phyloP scores from a whole-genome alignment of 1,140 invertebrate species.

The Bemisia tabaci region DNA sequence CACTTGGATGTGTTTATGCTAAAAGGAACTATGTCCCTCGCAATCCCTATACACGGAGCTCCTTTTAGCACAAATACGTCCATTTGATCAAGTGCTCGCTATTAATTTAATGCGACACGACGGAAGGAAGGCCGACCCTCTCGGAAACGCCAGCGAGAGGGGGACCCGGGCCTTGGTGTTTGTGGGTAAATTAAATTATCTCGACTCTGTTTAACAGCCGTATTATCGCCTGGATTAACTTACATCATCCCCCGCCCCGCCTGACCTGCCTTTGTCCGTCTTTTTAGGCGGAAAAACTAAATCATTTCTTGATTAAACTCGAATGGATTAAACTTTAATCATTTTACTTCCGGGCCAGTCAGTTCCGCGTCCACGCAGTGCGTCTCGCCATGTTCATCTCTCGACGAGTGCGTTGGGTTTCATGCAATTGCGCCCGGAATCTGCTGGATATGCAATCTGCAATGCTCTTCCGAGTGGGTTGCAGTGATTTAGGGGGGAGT shows the following conservation, averaged over 20 bases:
- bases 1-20: too few relatives aligned
- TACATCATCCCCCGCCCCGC: not conserved
- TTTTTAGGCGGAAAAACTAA: not conserved
- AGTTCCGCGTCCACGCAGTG: too few relatives aligned
- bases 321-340: not conserved
- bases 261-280: not conserved
- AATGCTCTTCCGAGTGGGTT: too few relatives aligned
- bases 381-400: too few relatives aligned
- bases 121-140: not conserved
- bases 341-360: not conserved
- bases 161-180: not conserved
- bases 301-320: not conserved
- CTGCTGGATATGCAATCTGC: too few relatives aligned
- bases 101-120: not conserved
- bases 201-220: not conserved
- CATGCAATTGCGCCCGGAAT: too few relatives aligned
- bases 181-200: not conserved
- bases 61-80: too few relatives aligned
- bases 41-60: too few relatives aligned
- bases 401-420: too few relatives aligned
- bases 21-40: too few relatives aligned
- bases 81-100: too few relatives aligned
- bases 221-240: not conserved
- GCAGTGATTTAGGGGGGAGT: too few relatives aligned
- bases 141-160: not conserved